Conservation (phyloP, 2,797 vertebrate genomes). For the Oreochromis grahami region DNA sequence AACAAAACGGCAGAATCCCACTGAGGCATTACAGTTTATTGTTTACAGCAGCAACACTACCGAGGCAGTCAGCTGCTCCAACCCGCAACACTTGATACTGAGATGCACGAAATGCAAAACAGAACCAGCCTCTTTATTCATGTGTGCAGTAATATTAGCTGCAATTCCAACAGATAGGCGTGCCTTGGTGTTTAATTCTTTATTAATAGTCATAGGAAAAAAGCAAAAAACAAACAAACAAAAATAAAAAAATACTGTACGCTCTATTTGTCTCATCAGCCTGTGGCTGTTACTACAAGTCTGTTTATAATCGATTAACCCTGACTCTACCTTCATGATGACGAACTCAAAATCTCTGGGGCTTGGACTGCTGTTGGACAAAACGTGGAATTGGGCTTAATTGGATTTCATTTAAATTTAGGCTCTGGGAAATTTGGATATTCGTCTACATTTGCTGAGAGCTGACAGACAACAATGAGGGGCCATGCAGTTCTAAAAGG, state of each 20-base stretch:
- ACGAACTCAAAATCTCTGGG: not conserved
- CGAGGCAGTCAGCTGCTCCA: not conserved
- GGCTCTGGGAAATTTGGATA: not conserved
- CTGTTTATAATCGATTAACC: not conserved
- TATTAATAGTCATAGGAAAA: not conserved
- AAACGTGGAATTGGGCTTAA: not conserved
- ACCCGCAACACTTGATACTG: not conserved
- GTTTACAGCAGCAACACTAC: slow-evolving; percentile 45
- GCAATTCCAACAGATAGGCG: not conserved
- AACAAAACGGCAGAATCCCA: slow-evolving; percentile 5
- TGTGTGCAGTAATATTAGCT: not conserved
- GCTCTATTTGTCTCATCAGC: not conserved
- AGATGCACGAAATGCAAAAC: not conserved
- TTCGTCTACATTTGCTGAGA: not conserved
- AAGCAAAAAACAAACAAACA: not conserved
- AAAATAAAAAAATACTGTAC: not conserved
- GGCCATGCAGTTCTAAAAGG: not conserved
- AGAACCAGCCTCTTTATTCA: not conserved
- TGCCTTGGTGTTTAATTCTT: not conserved
- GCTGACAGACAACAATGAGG: not conserved
- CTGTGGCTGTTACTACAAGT: not conserved
- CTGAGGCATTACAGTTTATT: slow-evolving; percentile 5
- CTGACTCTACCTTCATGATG: not conserved
- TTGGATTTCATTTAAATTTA: not conserved
- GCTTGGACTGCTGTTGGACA: not conserved